Base-by-base conservation (phyloP, 2,797 vertebrate genomes). In the Chelon labrosus region DNA sequence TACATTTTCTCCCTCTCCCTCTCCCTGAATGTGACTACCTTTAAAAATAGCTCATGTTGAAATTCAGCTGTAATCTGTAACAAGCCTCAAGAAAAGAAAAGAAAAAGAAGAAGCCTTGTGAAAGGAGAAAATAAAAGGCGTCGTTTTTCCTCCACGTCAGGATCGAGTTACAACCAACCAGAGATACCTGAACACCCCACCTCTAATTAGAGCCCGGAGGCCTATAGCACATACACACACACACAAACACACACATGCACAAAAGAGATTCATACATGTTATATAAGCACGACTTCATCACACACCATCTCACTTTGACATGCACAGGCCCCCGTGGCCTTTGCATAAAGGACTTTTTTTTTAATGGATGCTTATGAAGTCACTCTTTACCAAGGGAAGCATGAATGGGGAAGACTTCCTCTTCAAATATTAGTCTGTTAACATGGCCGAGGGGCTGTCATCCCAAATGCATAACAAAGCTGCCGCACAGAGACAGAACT, bases 151-250 rank as follows among this genome's bases (percentile, higher is more conserved):
- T 64, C 25, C 37, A 58, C 20, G 13, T 80, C 37, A 47, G 75
- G 67, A 72, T 91, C 47, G 0, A 46, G 77, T 89, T 85, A 73
- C 90, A 85, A 59, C 66, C 61, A 68, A 72, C 74, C 67, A 27
- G 76, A 73, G 85, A 88, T 16, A 85, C 75, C 58, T 72, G 73
- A 89, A 90, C 80, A 73, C 74, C 77, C 75, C 39, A 50, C 46
- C 85, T 77, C 83, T 84, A 85, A 88, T 89, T 88, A 81, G 81
- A 75, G 77, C 63, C 79, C 66, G 1, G 38, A 62, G 73, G 87
- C 54, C 41, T 17, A 49, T 61, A 62, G 39, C 63, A n/a, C 56
- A 13, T 39, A 65, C 56, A 53, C 42, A 65, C 27, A 63, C 8
- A 57, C 42, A 20, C 22, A 56, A 37, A 54, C 46, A 49, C 57